These are phyloP conservation scores for Cheilosia vernalis DNA, from an alignment of 2,888 invertebrate species.

Conservation along the genomic window DNA sequence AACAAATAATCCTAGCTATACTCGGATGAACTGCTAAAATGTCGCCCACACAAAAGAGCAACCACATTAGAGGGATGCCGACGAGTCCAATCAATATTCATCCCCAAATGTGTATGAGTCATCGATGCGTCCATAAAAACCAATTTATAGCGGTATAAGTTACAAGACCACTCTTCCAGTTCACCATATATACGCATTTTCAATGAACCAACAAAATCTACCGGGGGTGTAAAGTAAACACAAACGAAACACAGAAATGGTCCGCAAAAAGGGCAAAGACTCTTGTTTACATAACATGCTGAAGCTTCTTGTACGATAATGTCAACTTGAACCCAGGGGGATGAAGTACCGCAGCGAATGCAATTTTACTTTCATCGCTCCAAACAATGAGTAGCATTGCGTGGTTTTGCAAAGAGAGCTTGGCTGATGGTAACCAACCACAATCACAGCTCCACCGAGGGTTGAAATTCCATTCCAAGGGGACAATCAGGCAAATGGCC, in stretches of 20 bases:
- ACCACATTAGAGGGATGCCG: slow-evolving; percentile 9
- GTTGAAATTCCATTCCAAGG: slow-evolving; percentile 8
- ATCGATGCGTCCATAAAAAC: slow-evolving; percentile 64
- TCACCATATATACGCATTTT: not conserved
- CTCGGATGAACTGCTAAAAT: slow-evolving; percentile 9
- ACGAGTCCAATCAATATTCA: slow-evolving; percentile 11
- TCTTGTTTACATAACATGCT: slow-evolving; percentile 30
- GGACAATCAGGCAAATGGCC: slow-evolving; percentile 37
- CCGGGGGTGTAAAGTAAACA: not conserved
- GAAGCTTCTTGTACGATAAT: slow-evolving; percentile 40
- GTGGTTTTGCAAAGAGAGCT: not conserved
- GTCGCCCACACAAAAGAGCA: not conserved
- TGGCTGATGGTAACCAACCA: slow-evolving; percentile 1
- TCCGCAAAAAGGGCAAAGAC: slow-evolving; percentile 40
- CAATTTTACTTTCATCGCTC: slow-evolving; percentile 56
- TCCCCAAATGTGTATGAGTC: slow-evolving; percentile 54
- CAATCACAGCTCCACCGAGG: slow-evolving; percentile 1
- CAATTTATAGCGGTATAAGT: slow-evolving; percentile 54
- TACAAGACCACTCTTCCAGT: slow-evolving; percentile 31
- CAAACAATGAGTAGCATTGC: slow-evolving; percentile 21
- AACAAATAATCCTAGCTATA: slow-evolving; percentile 18
- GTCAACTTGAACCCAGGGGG: slow-evolving; percentile 34
- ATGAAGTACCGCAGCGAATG: slow-evolving; percentile 63
- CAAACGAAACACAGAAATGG: slow-evolving; percentile 5
- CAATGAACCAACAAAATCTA: not conserved